Evolutionary conservation across 1,140 invertebrate species (phyloP).

Genomic region (Plodia interpunctella): DNA sequence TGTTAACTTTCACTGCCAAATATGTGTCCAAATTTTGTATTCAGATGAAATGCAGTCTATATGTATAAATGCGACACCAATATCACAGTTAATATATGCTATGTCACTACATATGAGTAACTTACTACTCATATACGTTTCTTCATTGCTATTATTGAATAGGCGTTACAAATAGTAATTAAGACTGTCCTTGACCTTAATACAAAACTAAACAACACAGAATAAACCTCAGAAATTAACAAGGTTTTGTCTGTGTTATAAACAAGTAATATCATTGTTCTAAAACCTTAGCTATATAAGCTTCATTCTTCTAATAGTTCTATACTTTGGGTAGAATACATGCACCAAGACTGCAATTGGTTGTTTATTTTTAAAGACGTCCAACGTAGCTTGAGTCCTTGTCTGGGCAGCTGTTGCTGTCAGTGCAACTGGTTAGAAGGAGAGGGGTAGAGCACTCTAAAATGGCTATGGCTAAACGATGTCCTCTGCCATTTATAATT

Average conservation of each 20-base stretch:
- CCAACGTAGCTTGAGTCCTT: slow-evolving; percentile 26
- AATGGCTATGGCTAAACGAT: slow-evolving; percentile 48
- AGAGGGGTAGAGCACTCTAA: slow-evolving; percentile 50
- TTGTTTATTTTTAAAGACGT: slow-evolving; percentile 64
- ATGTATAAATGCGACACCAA: too few species aligned
- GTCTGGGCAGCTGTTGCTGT: slow-evolving; percentile 16
- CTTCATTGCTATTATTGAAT: too few species aligned
- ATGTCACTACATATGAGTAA: too few species aligned
- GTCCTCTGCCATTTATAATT: slow-evolving; percentile 53
- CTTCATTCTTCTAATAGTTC: slow-evolving; percentile 22
- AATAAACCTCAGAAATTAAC: not conserved
- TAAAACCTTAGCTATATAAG: slow-evolving; percentile 23
- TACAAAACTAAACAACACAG: not conserved
- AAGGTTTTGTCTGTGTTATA: not conserved
- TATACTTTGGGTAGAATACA: slow-evolving; percentile 7
- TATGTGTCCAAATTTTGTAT: too few species aligned
- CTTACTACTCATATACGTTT: too few species aligned
- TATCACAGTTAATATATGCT: too few species aligned
- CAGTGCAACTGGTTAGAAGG: slow-evolving; percentile 27
- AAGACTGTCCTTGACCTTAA: too few species aligned
- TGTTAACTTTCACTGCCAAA: too few species aligned
- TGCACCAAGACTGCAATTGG: slow-evolving; percentile 53
- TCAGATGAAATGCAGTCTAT: too few species aligned
- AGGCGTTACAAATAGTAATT: too few species aligned
- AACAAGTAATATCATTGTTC: not conserved